A percentile compares a stretch with the other conserved stretches of the same genome.
phyloP scores from a whole-genome alignment of 2,888 invertebrate genomes.

The Sphaerophoria taeniata region DNA sequence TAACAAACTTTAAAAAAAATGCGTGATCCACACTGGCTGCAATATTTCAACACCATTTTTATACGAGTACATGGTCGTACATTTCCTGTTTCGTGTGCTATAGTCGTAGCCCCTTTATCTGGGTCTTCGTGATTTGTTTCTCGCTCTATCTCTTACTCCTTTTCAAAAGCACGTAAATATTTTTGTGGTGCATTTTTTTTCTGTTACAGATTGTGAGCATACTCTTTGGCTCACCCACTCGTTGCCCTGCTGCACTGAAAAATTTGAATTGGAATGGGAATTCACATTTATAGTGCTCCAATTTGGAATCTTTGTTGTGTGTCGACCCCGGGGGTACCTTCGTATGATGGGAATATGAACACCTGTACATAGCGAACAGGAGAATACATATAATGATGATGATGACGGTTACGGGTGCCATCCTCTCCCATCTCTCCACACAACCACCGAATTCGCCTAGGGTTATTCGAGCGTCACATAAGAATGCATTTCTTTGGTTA shows the following conservation, averaged over 20 bases:
- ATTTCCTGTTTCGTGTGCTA: conserved; percentile 59
- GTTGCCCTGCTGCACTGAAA: not conserved
- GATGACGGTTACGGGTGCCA: conserved; percentile 12
- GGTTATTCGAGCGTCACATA: conserved; percentile 56
- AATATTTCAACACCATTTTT: conserved; percentile 55
- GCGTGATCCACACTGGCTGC: conserved; percentile 53
- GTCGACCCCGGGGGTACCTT: conserved; percentile 56
- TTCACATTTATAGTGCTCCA: conserved; percentile 55
- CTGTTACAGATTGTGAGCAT: not conserved
- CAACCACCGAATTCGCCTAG: not conserved
- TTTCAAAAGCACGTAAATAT: conserved; percentile 11
- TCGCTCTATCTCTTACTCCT: not conserved
- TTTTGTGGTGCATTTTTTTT: conserved; percentile 34
- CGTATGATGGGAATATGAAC: conserved; percentile 55
- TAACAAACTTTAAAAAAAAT: conserved; percentile 46
- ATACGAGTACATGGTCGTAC: conserved; percentile 51
- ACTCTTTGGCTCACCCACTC: conserved; percentile 18
- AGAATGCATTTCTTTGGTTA: conserved; percentile 56
- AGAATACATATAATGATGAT: not conserved
- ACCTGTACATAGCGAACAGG: conserved; percentile 44
- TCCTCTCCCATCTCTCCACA: not conserved
- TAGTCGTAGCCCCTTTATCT: conserved; percentile 26
- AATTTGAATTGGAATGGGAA: not conserved
- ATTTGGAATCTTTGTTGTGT: conserved; percentile 51
- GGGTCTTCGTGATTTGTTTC: not conserved